A percentile compares a stretch with the other conserved stretches of the same genome.
phyloP scores from a whole-genome alignment of 1,140 invertebrate genomes.

The Microvelia longipes region DNA sequence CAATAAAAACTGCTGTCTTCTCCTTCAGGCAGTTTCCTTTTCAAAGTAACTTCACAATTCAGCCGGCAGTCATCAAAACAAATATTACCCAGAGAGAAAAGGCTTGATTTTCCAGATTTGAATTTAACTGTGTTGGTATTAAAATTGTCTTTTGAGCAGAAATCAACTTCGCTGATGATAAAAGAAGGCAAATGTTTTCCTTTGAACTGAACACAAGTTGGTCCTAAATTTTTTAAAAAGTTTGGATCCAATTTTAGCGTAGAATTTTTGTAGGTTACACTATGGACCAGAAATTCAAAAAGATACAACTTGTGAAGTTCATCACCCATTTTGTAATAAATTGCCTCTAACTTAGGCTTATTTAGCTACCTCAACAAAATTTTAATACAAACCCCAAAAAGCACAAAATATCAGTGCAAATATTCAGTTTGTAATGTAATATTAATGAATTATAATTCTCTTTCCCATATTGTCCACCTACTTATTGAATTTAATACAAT shows the following conservation, averaged over 20 bases:
- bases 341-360: too few species aligned
- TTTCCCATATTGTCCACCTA: too few species aligned
- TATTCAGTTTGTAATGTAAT: too few species aligned
- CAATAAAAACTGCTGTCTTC: not conserved
- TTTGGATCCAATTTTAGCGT: not conserved
- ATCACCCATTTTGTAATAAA: not conserved
- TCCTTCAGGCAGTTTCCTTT: not conserved
- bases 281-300: not conserved
- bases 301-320: not conserved
- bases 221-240: not conserved
- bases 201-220: not conserved
- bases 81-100: not conserved
- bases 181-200: not conserved
- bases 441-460: too few species aligned
- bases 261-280: not conserved
- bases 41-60: not conserved
- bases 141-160: not conserved
- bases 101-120: not conserved
- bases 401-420: too few species aligned
- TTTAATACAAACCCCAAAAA: too few species aligned
- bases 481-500: too few species aligned
- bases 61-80: not conserved
- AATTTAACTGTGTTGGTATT: not conserved
- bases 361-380: too few species aligned
- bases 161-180: not conserved